Evolutionary conservation across 2,797 vertebrate genomes (phyloP).

Genomic region (Eidolon dupreanum): DNA sequence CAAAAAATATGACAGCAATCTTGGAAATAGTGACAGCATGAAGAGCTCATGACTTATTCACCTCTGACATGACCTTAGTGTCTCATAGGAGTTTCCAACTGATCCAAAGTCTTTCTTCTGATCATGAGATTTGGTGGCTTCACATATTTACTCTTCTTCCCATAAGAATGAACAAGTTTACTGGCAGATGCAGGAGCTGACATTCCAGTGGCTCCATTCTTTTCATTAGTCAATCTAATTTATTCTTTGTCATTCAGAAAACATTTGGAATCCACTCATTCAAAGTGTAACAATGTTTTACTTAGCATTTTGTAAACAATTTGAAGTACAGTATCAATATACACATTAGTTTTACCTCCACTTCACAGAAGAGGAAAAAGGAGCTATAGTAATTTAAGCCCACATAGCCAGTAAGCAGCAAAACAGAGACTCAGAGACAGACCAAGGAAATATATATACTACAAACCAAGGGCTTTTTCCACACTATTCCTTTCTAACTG

Average conservation of each 20-base stretch:
- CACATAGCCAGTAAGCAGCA: not conserved
- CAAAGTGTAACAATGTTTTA: not conserved
- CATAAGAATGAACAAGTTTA: not conserved
- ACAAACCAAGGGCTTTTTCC: not conserved
- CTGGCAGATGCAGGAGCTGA: not conserved
- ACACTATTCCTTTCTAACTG: not conserved
- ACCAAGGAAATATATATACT: not conserved
- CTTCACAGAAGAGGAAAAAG: not conserved
- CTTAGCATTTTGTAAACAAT: not conserved
- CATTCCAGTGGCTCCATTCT: not conserved
- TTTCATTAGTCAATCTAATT: not conserved
- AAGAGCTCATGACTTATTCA: slow-evolving; percentile 43
- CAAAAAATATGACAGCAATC: not conserved
- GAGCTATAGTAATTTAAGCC: not conserved
- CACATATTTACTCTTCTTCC: not conserved
- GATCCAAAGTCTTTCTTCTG: not conserved
- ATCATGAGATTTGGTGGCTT: not conserved
- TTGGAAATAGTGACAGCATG: not conserved
- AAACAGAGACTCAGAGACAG: not conserved
- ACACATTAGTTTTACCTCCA: not conserved
- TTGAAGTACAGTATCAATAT: not conserved
- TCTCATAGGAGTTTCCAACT: not conserved
- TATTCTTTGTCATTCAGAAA: not conserved
- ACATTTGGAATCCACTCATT: not conserved
- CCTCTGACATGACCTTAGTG: slow-evolving; percentile 18